phyloP scores from a whole-genome alignment of 1,140 invertebrate species.

The Pachyrhynchus sulphureomaculatus region DNA sequence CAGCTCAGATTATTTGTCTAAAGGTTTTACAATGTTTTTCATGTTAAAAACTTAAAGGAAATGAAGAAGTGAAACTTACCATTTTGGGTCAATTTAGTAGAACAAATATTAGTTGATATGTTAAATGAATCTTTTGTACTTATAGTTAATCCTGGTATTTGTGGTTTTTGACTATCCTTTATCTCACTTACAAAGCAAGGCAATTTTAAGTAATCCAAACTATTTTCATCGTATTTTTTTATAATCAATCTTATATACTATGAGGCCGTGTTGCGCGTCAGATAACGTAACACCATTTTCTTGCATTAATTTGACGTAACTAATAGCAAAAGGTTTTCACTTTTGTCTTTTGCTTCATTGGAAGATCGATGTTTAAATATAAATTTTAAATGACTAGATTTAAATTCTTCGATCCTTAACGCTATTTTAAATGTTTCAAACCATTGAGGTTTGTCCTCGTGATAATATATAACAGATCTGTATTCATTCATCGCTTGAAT shows the following conservation, averaged over 20 bases:
- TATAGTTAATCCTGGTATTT: slow-evolving; percentile 58
- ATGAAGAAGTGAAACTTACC: too few species aligned
- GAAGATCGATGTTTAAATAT: slow-evolving; percentile 88
- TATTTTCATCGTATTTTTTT: slow-evolving; percentile 75
- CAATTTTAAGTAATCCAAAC: slow-evolving; percentile 72
- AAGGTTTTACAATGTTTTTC: too few species aligned
- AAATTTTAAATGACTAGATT: slow-evolving; percentile 87
- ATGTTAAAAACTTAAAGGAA: too few species aligned
- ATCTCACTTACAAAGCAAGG: slow-evolving; percentile 70
- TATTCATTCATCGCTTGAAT: slow-evolving; percentile 74
- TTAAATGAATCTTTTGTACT: slow-evolving; percentile 77
- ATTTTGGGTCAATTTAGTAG: slow-evolving; percentile 94
- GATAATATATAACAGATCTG: slow-evolving; percentile 88
- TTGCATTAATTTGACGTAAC: slow-evolving; percentile 86
- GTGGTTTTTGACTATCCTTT: slow-evolving; percentile 59
- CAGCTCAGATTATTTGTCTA: too few species aligned
- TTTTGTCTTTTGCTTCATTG: slow-evolving; percentile 86
- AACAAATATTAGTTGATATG: slow-evolving; percentile 86
- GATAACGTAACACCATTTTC: slow-evolving; percentile 86
- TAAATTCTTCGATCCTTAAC: slow-evolving; percentile 90
- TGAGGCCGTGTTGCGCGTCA: slow-evolving; percentile 78
- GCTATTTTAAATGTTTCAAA: slow-evolving; percentile 89
- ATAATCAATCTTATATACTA: slow-evolving; percentile 90
- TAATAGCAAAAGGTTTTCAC: slow-evolving; percentile 90
- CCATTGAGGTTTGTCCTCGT: slow-evolving; percentile 92